Conservation (phyloP, 2,888 invertebrate genomes). For the Pelosia muscerda region DNA sequence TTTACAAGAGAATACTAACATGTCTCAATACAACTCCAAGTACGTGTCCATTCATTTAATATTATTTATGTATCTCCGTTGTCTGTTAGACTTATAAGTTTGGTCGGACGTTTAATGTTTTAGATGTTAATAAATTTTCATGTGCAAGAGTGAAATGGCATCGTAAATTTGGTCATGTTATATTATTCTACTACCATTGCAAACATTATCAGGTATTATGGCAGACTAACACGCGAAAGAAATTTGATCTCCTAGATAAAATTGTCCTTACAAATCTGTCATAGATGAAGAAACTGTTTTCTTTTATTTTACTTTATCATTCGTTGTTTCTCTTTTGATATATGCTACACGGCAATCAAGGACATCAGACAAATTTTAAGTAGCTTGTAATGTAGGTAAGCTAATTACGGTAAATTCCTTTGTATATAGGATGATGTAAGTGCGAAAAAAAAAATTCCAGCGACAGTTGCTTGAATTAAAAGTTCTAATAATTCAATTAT, state of each 20-base stretch:
- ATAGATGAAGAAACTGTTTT: not conserved
- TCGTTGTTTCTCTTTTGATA: not conserved
- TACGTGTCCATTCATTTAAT: slow-evolving; percentile 8
- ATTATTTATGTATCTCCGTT: slow-evolving; percentile 17
- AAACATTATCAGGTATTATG: not conserved
- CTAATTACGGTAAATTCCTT: not conserved
- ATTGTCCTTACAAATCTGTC: not conserved
- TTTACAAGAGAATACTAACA: slow-evolving; percentile 17
- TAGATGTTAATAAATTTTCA: slow-evolving; percentile 19
- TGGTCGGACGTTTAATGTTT: slow-evolving; percentile 14
- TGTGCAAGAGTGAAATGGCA: slow-evolving; percentile 3
- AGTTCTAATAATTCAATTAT: too few relatives aligned
- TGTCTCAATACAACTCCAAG: slow-evolving; percentile 12
- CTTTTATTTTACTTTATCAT: not conserved
- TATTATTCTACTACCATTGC: slow-evolving; percentile 4
- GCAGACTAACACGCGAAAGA: not conserved
- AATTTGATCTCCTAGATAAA: not conserved
- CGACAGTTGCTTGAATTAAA: too few relatives aligned
- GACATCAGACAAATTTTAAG: too few relatives aligned
- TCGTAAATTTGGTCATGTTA: slow-evolving; percentile 4
- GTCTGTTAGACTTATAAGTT: slow-evolving; percentile 18
- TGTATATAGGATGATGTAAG: not conserved
- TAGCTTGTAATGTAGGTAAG: not conserved
- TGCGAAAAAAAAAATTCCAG: too few relatives aligned
- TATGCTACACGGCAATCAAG: too few relatives aligned